phyloP scores from a whole-genome alignment of 2,113 vertebrate genomes.

The Cinclus cinclus region DNA sequence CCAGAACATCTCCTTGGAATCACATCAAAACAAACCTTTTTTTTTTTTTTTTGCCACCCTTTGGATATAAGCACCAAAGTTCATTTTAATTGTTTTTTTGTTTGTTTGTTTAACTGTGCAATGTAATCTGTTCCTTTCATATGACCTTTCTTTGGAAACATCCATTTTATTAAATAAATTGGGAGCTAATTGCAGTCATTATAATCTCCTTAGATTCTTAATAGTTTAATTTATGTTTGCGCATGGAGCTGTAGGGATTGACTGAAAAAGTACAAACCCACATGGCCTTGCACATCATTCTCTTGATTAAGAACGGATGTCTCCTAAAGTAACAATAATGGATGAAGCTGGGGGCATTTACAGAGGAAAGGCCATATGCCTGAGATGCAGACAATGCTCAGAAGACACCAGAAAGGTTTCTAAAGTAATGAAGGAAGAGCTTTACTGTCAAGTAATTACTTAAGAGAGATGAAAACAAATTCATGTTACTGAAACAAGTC shows the following conservation, averaged over 20 bases:
- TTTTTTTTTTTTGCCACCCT: not conserved
- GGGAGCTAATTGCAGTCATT: slow-evolving; percentile 45
- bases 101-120: not conserved
- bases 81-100: not conserved
- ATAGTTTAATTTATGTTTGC: slow-evolving; percentile 52
- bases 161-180: not conserved
- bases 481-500: not conserved
- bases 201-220: slow-evolving; percentile 38
- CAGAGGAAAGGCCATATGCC: slow-evolving; percentile 26
- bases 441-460: slow-evolving; percentile 52
- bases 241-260: slow-evolving; percentile 18
- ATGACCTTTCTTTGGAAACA: not conserved
- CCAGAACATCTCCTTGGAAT: not conserved
- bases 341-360: slow-evolving; percentile 27
- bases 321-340: slow-evolving; percentile 37
- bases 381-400: not conserved
- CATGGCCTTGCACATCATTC: not conserved
- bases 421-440: slow-evolving; percentile 36
- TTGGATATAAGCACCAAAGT: not conserved
- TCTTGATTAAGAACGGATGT: slow-evolving; percentile 22
- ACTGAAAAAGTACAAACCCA: not conserved
- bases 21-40: not conserved
- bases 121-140: not conserved
- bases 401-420: slow-evolving; percentile 14
- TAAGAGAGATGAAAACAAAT: slow-evolving; percentile 48